Percentiles rank a stretch among this genome's conserved stretches.
Conservation (phyloP, 2,113 vertebrate species). For the Excalfactoria chinensis region DNA sequence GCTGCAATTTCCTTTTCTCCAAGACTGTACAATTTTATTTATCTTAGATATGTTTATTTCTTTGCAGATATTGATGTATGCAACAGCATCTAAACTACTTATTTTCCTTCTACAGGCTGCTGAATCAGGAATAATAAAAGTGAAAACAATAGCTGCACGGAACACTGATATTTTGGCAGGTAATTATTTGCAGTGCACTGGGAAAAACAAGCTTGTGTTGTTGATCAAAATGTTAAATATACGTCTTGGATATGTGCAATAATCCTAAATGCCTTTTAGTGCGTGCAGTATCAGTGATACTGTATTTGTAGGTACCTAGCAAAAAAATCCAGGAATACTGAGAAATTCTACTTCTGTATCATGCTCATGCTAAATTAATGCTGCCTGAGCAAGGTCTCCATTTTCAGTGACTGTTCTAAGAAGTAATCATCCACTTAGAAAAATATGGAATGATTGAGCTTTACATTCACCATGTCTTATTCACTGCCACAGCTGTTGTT, state of each 20-base stretch:
- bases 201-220: constrained; percentile 23
- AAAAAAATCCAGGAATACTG: background rate
- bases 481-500: background rate
- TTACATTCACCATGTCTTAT: background rate
- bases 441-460: background rate
- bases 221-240: background rate
- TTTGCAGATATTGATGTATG: background rate
- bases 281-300: background rate
- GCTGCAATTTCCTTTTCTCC: background rate
- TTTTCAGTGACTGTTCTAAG: constrained; percentile 31
- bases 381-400: background rate
- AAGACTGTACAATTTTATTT: background rate
- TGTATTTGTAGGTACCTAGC: background rate
- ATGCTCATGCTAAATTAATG: background rate
- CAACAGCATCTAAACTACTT: constrained; percentile 48
- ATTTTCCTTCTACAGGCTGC: constrained; percentile 86
- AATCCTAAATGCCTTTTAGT: background rate
- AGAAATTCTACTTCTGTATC: constrained; percentile 11
- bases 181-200: constrained; percentile 75
- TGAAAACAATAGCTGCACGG: constrained; percentile 97
- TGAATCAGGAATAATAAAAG: constrained; percentile 99
- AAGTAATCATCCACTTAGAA: background rate
- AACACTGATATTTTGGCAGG: constrained; percentile 94
- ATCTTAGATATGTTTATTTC: constrained; percentile 11
- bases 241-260: background rate